Evolutionary conservation across 2,888 invertebrate species (phyloP), one percentile per base, ranked within the genome.

Genomic region (Tortrix viridana): DNA sequence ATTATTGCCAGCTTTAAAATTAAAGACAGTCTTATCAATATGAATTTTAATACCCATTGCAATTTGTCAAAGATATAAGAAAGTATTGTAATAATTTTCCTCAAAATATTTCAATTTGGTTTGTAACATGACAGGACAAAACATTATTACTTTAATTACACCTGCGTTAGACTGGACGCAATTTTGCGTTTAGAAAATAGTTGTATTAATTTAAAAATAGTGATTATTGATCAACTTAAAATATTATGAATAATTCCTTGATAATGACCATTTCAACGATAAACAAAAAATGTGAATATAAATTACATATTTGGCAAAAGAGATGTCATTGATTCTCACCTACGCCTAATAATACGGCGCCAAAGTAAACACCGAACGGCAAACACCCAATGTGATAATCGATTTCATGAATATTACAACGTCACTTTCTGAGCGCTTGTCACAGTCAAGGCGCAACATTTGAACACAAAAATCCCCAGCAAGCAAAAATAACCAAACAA

Each of bases 371-470:
- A 62, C 37, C n/a, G 62, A 32, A 53, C 53, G 43, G 47, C 47
- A 23, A 65, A 70, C 53, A 65, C 7, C 32, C 32, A 12, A 32
- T 32, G 7, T 9, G 32, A 32, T 32, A 74, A 86, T 89, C 82
- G 86, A 85, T 88, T 88, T 85, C 80, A 5, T 32, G 12, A 12
- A 32, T 12, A 32, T 2, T 32, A 32, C 5, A 32, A 79, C 79
- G 85, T 88, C 86, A 86, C 71, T 74, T 72, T 74, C 75, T 73
- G 71, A 72, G 75, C 72, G 69, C 73, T 74, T 81, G 76, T 82
- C 84, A 80, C 82, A 85, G 91, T 82, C 83, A 80, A 82, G 86
- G 91, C 90, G 90, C 87, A 88, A 89, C 88, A 89, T 91, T 91
- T 32, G 69, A 65, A 70, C 71, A 69, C 66, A 73, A 79, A 74